A percentile compares a stretch with the other conserved stretches of the same genome.
Evolutionary conservation across 2,888 invertebrate genomes (phyloP).

Genomic region (Pycnomerus fuliginosus): DNA sequence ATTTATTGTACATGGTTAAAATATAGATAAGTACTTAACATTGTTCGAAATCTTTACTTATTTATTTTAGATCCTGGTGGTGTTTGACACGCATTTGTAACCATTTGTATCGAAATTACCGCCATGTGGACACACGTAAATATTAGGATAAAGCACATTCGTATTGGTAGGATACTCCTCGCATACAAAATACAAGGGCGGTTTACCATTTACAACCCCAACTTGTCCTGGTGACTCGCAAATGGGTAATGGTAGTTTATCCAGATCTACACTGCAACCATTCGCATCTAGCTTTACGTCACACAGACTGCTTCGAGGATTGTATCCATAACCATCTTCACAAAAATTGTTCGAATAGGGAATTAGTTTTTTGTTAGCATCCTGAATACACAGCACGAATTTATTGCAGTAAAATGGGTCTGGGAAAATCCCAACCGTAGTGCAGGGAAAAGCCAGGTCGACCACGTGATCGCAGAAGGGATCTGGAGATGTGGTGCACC

Average conservation of each 20-base stretch:
- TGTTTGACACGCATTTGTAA: conserved; percentile 5
- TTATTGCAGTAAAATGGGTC: conserved; percentile 17
- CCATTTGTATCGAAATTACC: conserved; percentile 12
- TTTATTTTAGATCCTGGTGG: conserved; percentile 8
- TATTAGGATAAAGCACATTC: conserved; percentile 20
- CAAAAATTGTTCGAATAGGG: conserved; percentile 7
- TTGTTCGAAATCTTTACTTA: conserved; percentile 4
- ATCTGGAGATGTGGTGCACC: conserved; percentile 4
- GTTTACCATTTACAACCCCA: conserved; percentile 1
- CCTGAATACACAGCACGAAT: conserved; percentile 9
- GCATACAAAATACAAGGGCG: conserved; percentile 4
- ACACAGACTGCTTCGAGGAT: conserved; percentile 2
- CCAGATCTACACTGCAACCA: no score
- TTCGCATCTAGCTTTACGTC: no score
- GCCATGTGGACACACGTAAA: conserved; percentile 28
- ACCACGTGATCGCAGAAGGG: conserved; percentile 6
- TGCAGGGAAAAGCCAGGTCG: conserved; percentile 3
- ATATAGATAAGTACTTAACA: conserved; percentile 7
- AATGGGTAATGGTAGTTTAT: conserved; percentile 9
- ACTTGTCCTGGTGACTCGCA: conserved; percentile 3
- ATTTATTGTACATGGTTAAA: conserved; percentile 5
- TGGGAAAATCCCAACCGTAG: conserved; percentile 10
- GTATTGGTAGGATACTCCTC: conserved; percentile 2
- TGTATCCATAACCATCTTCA: conserved; percentile 6
- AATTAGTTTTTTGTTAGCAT: not conserved